These are phyloP conservation scores for Drosophila ercepeae DNA, from an alignment of 1,140 invertebrate species.

Conservation along the genomic window DNA sequence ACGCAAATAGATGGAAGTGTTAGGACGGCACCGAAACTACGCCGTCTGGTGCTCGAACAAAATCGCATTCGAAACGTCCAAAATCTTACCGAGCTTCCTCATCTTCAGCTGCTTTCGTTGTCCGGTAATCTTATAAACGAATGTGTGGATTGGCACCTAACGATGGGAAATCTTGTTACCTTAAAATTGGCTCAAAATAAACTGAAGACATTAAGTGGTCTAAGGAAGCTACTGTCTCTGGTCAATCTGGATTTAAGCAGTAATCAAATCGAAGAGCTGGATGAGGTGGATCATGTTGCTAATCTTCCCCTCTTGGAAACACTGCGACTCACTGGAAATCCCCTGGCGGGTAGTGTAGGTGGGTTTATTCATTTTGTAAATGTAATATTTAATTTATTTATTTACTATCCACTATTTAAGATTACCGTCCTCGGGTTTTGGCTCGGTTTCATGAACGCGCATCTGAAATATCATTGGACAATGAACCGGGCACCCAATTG, in stretches of 20 bases:
- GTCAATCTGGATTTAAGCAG: conserved; percentile 93
- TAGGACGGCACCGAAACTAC: conserved; percentile 90
- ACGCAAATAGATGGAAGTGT: conserved; percentile 91
- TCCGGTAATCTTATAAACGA: conserved; percentile 90
- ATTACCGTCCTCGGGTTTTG: conserved; percentile 95
- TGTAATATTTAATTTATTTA: background rate
- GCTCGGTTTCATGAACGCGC: conserved; percentile 92
- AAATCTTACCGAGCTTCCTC: conserved; percentile 91
- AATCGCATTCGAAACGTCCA: conserved; percentile 91
- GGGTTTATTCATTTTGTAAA: conserved; percentile 8
- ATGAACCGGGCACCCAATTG: conserved; percentile 92
- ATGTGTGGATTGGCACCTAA: conserved; percentile 91
- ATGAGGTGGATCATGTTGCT: conserved; percentile 92
- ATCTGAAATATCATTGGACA: conserved; percentile 92
- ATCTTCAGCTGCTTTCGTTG: conserved; percentile 90
- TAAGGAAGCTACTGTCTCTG: conserved; percentile 93
- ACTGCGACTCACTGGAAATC: conserved; percentile 94
- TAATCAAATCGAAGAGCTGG: conserved; percentile 92
- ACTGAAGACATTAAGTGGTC: conserved; percentile 89
- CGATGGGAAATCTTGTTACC: conserved; percentile 94
- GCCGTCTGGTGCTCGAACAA: conserved; percentile 89
- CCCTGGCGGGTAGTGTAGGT: conserved; percentile 88
- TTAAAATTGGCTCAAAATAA: conserved; percentile 95
- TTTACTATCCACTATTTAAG: conserved; percentile 84
- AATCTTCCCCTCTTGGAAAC: conserved; percentile 94